Evolutionary conservation across 2,888 invertebrate species (phyloP), one percentile per base, ranked within the genome.

Genomic region (Pyrochroa serraticornis): DNA sequence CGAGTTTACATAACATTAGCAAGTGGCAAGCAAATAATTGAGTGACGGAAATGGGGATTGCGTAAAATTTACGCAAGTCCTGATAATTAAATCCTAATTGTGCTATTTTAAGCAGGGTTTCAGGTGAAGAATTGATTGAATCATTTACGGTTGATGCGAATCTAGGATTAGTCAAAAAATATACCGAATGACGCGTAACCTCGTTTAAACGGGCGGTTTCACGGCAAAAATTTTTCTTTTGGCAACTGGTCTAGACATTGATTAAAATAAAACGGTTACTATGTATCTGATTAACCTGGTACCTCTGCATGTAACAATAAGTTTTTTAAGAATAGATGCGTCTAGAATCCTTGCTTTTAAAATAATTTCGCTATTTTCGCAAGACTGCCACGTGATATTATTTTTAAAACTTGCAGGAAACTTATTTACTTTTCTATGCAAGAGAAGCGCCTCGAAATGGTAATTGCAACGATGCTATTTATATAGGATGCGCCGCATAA

Each of bases 131-230:
- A 5, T 3, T 22, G 22, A 22, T 2, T 22, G 22, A 22, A 22
- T 22, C 22, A 22, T 22, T 22, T 22, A 22, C 22, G 22, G 22
- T 22, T 5, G 22, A 22, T 22, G 22, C 22, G 22, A 22, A 22
- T 22, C 37, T 31, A 22, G 7, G 33, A 48, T 48, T 49, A 12
- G 41, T 49, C 42, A 39, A 22, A 49, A 49, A 49, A 41, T 49
- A 49, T 41, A 13, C 12, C 41, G 9, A 48, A 33, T 49, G 49
- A 49, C 49, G 49, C 34, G 41, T 41, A 49, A 49, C 49, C 49
- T 49, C 49, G 49, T 49, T 49, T 42, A 9, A 8, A 46, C 42
- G 33, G 22, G 22, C 22, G 5, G 22, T 22, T 22, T 22, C 22
- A 22, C 22, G 22, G 22, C 22, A 22, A 5, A 22, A 22, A 22